A percentile compares a stretch with the other conserved stretches of the same genome.
Conservation (phyloP, 2,113 vertebrate genomes). For the Laterallus jamaicensis region DNA sequence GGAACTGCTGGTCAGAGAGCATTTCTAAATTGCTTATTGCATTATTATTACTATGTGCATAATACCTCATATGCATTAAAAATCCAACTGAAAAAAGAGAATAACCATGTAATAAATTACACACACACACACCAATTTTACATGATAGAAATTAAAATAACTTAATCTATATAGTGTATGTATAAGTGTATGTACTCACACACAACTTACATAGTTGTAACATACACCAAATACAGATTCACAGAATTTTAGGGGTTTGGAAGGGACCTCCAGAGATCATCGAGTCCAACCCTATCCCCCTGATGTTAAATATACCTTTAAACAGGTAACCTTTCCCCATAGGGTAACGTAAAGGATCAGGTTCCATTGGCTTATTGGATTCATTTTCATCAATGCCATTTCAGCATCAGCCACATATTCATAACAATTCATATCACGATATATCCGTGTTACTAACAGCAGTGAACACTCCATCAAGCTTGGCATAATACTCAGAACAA, state of each 20-base stretch:
- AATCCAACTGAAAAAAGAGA: neutral
- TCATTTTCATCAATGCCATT: neutral
- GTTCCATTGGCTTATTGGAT: neutral
- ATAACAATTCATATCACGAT: neutral
- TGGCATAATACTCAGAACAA: neutral
- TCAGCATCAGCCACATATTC: neutral
- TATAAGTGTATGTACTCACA: neutral
- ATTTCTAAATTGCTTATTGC: conserved; percentile 44
- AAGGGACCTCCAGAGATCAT: too few species aligned
- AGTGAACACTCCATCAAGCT: neutral
- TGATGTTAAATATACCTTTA: neutral
- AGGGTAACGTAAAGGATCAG: neutral
- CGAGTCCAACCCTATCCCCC: too few species aligned
- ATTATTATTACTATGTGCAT: conserved; percentile 60
- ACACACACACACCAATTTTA: conserved; percentile 8
- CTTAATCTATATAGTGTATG: too few species aligned
- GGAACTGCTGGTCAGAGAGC: neutral
- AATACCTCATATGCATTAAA: neutral
- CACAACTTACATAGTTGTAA: neutral
- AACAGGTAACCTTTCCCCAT: neutral
- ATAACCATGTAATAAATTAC: neutral
- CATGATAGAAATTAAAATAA: neutral
- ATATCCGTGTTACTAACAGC: fast-evolving
- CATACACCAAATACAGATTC: neutral
- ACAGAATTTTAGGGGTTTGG: too few species aligned